A percentile compares a stretch with the other conserved stretches of the same genome.
Conservation (phyloP, 1,140 invertebrate genomes). For the Ylistrum balloti region DNA sequence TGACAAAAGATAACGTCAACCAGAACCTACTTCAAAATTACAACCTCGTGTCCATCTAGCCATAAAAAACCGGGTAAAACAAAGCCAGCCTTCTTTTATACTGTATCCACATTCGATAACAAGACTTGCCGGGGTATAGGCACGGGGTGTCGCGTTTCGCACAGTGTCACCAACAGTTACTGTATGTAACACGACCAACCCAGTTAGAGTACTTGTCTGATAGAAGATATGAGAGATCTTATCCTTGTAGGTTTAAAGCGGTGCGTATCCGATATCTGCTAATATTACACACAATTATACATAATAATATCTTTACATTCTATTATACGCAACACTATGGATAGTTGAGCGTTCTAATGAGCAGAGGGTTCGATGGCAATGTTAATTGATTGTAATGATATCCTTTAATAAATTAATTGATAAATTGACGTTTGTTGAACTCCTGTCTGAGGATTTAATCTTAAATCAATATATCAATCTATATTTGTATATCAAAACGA, state of each 20-base stretch:
- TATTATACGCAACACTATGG: not conserved
- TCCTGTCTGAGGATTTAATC: not conserved
- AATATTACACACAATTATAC: conserved; percentile 36
- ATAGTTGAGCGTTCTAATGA: not conserved
- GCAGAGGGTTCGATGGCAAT: not conserved
- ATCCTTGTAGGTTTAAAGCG: not conserved
- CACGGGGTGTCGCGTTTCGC: conserved; percentile 8
- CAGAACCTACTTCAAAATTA: not conserved
- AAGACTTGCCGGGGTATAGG: not conserved
- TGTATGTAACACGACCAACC: not conserved
- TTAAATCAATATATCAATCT: not conserved
- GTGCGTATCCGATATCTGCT: not conserved
- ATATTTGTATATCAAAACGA: no score
- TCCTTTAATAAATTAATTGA: conserved; percentile 20
- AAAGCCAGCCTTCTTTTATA: not conserved
- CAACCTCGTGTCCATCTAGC: conserved; percentile 1
- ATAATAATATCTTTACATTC: not conserved
- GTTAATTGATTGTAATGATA: conserved; percentile 36
- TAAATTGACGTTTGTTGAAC: not conserved
- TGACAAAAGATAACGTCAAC: conserved; percentile 34
- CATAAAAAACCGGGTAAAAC: not conserved
- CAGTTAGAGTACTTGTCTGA: not conserved
- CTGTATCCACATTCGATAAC: not conserved
- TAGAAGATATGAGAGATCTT: not conserved
- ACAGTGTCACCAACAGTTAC: not conserved